Evolutionary conservation across 2,113 vertebrate species (phyloP).

Genomic region (Fregetta grallaria): DNA sequence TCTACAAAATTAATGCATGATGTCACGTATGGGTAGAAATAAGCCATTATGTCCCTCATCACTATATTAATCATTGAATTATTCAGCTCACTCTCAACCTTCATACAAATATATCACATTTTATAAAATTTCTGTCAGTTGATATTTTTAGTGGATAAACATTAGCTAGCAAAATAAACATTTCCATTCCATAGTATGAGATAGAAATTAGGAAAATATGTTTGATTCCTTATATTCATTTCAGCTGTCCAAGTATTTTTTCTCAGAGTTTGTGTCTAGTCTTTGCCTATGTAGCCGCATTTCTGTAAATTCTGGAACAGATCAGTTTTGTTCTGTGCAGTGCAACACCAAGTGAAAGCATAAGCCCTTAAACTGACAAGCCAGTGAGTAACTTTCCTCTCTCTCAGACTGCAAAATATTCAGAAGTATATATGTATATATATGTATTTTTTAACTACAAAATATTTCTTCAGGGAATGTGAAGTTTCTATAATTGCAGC

Average conservation of each 20-base stretch:
- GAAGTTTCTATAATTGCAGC: background rate
- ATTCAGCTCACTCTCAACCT: conserved; percentile 12
- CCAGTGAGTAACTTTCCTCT: background rate
- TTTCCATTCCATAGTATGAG: background rate
- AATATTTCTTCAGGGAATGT: background rate
- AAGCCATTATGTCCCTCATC: conserved; percentile 15
- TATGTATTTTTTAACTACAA: background rate
- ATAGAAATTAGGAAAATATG: background rate
- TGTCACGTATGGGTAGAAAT: conserved; percentile 39
- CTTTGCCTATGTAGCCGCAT: background rate
- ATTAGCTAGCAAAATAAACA: conserved; percentile 4
- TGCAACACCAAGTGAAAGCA: background rate
- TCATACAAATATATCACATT: background rate
- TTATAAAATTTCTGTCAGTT: background rate
- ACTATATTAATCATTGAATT: conserved; percentile 20
- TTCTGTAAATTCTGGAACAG: background rate
- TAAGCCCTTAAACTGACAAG: background rate
- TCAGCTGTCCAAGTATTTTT: background rate
- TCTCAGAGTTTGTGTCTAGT: background rate
- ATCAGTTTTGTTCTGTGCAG: background rate
- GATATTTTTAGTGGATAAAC: background rate
- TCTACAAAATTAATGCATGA: conserved; percentile 31
- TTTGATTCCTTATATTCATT: background rate
- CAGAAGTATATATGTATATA: background rate
- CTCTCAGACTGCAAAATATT: background rate